Percentiles rank a stretch among this genome's conserved stretches.
phyloP scores from a whole-genome alignment of 2,888 invertebrate genomes.

The Plebejus anna region DNA sequence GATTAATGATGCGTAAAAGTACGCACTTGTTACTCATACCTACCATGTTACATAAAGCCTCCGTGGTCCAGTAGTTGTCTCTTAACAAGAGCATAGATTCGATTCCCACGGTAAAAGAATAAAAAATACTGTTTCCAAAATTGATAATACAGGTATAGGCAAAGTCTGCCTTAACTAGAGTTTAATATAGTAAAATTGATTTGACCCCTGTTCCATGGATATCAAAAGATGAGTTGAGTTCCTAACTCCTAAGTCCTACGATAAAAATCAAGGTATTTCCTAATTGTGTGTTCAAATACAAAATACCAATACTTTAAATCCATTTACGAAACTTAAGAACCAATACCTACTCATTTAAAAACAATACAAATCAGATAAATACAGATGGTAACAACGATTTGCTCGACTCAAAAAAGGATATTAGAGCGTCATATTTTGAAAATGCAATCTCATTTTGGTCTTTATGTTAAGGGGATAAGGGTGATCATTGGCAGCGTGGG shows the following conservation, averaged over 20 bases:
- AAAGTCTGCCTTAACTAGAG: not conserved
- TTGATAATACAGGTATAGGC: not conserved
- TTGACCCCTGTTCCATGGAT: no score
- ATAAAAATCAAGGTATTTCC: not conserved
- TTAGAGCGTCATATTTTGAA: slow-evolving; percentile 26
- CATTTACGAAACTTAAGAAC: not conserved
- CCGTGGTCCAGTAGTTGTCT: not conserved
- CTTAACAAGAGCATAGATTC: not conserved
- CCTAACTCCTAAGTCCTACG: not conserved
- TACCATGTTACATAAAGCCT: not conserved
- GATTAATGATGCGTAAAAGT: slow-evolving; percentile 24
- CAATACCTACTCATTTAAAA: slow-evolving; percentile 23
- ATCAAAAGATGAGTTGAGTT: no score
- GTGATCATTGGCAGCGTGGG: slow-evolving; percentile 45
- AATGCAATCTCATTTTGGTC: slow-evolving; percentile 14
- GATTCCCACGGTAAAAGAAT: not conserved
- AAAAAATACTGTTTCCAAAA: not conserved
- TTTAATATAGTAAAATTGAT: not conserved
- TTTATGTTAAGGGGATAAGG: slow-evolving; percentile 36
- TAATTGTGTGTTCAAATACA: not conserved
- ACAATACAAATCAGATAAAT: slow-evolving; percentile 27
- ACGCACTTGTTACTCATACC: not conserved
- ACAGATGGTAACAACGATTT: slow-evolving; percentile 26
- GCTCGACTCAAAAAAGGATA: slow-evolving; percentile 27
- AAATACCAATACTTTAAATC: slow-evolving; percentile 3